Conservation (phyloP, 2,113 vertebrate genomes). For the Stigmatopora argus region DNA sequence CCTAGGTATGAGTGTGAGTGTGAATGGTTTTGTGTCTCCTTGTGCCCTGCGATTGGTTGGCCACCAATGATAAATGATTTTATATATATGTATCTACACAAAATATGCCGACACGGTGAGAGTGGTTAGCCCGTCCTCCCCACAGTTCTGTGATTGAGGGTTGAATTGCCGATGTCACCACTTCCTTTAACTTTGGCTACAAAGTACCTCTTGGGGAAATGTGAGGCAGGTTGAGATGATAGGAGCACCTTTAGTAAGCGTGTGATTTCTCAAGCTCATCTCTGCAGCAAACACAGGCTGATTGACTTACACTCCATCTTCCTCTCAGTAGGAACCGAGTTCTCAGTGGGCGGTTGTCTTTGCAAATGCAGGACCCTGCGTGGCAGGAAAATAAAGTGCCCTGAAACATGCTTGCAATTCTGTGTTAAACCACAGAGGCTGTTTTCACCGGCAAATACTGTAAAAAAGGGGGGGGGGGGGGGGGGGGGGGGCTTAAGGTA, state of each 20-base stretch:
- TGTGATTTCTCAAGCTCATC: slow-evolving; percentile 18
- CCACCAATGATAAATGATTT: too few species aligned
- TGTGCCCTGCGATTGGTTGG: too few species aligned
- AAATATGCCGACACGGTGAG: too few species aligned
- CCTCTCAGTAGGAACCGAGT: slow-evolving; percentile 49
- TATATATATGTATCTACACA: too few species aligned
- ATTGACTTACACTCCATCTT: slow-evolving; percentile 55
- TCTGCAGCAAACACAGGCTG: slow-evolving; percentile 14
- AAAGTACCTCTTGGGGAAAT: slow-evolving; percentile 5
- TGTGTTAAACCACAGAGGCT: slow-evolving; percentile 38
- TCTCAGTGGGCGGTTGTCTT: slow-evolving; percentile 49
- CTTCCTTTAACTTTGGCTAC: not conserved
- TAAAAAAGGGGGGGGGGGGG: not conserved
- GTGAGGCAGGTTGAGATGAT: slow-evolving; percentile 4
- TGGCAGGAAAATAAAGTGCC: slow-evolving; percentile 34
- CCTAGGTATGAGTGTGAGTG: too few species aligned
- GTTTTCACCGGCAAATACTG: slow-evolving; percentile 24
- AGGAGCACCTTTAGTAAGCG: slow-evolving; percentile 3
- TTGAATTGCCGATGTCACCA: slow-evolving; percentile 1
- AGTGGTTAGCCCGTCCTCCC: too few species aligned
- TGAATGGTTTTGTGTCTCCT: too few species aligned
- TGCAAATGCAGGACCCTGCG: slow-evolving; percentile 56
- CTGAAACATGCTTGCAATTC: slow-evolving; percentile 28
- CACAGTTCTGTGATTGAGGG: too few species aligned
- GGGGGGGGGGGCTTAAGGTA: slow-evolving; percentile 8